Conservation (phyloP, 2,797 vertebrate genomes). For the Capromys pilorides region DNA sequence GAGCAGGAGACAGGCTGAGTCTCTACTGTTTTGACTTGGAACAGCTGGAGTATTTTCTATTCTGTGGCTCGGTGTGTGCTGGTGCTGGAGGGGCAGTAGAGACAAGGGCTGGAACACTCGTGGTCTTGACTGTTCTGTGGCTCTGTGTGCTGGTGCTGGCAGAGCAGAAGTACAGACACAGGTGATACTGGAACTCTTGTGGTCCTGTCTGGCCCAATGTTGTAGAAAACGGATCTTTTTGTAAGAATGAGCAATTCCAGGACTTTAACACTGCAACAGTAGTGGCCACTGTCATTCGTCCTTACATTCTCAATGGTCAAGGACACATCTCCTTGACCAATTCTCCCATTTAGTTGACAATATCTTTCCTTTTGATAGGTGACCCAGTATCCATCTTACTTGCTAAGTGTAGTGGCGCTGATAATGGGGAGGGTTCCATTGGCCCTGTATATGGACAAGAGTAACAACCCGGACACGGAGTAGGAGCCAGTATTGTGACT, state of each 20-base stretch:
- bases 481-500: slow-evolving; percentile 83
- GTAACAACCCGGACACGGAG: slow-evolving; percentile 56
- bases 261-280: slow-evolving; percentile 87
- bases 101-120: no score
- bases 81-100: no score
- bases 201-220: slow-evolving; percentile 59
- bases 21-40: no score
- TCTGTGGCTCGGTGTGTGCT: no score
- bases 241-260: slow-evolving; percentile 87
- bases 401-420: slow-evolving; percentile 82
- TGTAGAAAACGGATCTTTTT: slow-evolving; percentile 71
- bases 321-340: slow-evolving; percentile 83
- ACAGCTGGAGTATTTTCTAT: no score
- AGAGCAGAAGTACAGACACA: no score
- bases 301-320: slow-evolving; percentile 84
- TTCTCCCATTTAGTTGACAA: slow-evolving; percentile 81
- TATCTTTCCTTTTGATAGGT: slow-evolving; percentile 69
- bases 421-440: slow-evolving; percentile 53
- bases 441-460: slow-evolving; percentile 85
- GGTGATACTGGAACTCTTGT: no score
- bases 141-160: no score
- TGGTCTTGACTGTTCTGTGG: no score
- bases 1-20: no score
- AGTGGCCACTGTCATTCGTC: slow-evolving; percentile 83
- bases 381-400: slow-evolving; percentile 78